Percentiles rank a stretch among this genome's conserved stretches.
Evolutionary conservation across 2,797 vertebrate genomes (phyloP).

Genomic region (Acrossocheilus wenchowensis): DNA sequence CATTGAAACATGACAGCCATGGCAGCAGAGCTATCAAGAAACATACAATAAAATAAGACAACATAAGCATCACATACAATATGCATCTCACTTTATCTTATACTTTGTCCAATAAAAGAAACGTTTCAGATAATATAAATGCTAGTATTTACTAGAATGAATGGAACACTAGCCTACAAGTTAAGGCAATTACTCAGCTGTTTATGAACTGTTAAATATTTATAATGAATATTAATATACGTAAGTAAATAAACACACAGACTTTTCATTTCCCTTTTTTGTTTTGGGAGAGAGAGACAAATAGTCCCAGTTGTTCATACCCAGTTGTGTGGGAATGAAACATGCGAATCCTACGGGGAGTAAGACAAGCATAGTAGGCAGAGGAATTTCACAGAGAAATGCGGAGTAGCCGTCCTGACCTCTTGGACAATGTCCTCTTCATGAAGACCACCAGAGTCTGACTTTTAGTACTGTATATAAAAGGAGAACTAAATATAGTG

Average conservation of each 20-base stretch:
- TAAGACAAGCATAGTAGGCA: slow-evolving; percentile 36
- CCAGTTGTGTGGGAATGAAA: slow-evolving; percentile 48
- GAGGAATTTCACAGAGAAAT: slow-evolving; percentile 73
- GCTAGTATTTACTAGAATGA: too few species aligned
- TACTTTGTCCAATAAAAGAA: not conserved
- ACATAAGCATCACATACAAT: not conserved
- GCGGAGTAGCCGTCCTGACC: slow-evolving; percentile 66
- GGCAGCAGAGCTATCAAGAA: slow-evolving; percentile 74
- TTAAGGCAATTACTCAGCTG: not conserved
- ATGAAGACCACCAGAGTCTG: slow-evolving; percentile 61
- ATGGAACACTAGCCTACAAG: too few species aligned
- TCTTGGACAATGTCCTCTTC: slow-evolving; percentile 73
- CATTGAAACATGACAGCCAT: slow-evolving; percentile 83
- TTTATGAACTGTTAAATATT: not conserved
- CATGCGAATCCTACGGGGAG: slow-evolving; percentile 43
- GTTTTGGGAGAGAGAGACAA: slow-evolving; percentile 3
- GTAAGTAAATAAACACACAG: slow-evolving; percentile 18
- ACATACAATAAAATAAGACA: not conserved
- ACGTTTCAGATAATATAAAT: not conserved
- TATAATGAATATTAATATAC: not conserved
- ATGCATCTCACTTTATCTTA: not conserved
- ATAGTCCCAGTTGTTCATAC: not conserved
- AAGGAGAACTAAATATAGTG: slow-evolving; percentile 73
- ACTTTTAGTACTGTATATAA: slow-evolving; percentile 68
- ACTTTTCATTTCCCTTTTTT: slow-evolving; percentile 8